Evolutionary conservation across 1,140 invertebrate genomes (phyloP).

Genomic region (Achroia grisella): DNA sequence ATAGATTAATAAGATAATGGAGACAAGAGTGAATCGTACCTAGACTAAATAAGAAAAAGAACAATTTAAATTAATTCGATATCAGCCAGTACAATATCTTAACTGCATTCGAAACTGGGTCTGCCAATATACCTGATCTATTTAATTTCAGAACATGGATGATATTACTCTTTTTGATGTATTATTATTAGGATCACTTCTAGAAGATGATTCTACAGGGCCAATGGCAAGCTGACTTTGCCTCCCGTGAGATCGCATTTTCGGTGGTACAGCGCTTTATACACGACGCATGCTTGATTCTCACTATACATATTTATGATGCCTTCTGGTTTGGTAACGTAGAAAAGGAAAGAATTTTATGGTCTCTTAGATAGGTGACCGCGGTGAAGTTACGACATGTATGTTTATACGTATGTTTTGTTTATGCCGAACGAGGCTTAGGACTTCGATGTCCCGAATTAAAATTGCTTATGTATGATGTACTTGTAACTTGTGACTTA

Average conservation of each 20-base stretch:
- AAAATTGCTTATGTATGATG: slow-evolving; percentile 4
- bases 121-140: no score
- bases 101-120: no score
- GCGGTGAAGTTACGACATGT: slow-evolving; percentile 15
- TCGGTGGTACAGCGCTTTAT: slow-evolving; percentile 62
- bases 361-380: slow-evolving; percentile 54
- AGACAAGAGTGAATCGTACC: no score
- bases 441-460: background rate
- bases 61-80: no score
- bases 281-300: slow-evolving; percentile 69
- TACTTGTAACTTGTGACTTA: background rate
- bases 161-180: no score
- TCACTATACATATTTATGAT: slow-evolving; percentile 71
- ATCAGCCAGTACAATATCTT: no score
- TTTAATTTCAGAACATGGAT: no score
- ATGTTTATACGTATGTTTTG: slow-evolving; percentile 20
- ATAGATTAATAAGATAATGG: no score
- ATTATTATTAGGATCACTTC: no score
- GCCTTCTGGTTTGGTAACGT: slow-evolving; percentile 40
- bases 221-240: slow-evolving; percentile 20
- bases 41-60: no score
- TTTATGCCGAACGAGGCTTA: slow-evolving; percentile 13
- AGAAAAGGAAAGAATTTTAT: slow-evolving; percentile 55
- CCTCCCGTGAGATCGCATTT: slow-evolving; percentile 63
- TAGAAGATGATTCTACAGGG: background rate